phyloP scores from a whole-genome alignment of 1,140 invertebrate genomes.

The Drosophila tsacasi region DNA sequence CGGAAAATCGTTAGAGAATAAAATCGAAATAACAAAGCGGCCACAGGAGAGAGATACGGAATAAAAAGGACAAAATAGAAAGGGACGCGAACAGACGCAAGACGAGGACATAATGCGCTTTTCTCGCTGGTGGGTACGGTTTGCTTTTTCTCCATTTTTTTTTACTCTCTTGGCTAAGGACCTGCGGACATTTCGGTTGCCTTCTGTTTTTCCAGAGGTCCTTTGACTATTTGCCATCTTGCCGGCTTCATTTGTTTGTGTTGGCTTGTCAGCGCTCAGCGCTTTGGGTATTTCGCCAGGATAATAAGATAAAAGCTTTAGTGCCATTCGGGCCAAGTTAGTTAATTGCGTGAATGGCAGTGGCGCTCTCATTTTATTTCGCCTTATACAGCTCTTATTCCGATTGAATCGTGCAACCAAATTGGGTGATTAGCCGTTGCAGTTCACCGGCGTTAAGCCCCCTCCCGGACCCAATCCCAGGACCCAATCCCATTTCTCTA shows the following conservation, averaged over 20 bases:
- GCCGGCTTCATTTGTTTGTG: slow-evolving; percentile 64
- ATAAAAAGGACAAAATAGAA: slow-evolving; percentile 20
- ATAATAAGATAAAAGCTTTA: slow-evolving; percentile 81
- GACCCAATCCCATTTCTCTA: not conserved
- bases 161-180: slow-evolving; percentile 8
- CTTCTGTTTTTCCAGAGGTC: slow-evolving; percentile 50
- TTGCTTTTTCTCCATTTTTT: slow-evolving; percentile 35
- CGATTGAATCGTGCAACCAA: slow-evolving; percentile 48
- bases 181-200: slow-evolving; percentile 49
- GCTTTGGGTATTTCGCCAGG: slow-evolving; percentile 60
- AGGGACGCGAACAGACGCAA: slow-evolving; percentile 15
- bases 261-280: slow-evolving; percentile 55
- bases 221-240: slow-evolving; percentile 72
- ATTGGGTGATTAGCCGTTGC: slow-evolving; percentile 47
- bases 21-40: slow-evolving; percentile 77
- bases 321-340: slow-evolving; percentile 71
- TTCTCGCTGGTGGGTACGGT: slow-evolving; percentile 46
- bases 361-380: slow-evolving; percentile 34
- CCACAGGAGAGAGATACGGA: slow-evolving; percentile 47
- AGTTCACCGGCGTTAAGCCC: slow-evolving; percentile 22
- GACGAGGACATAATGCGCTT: slow-evolving; percentile 69
- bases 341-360: slow-evolving; percentile 71
- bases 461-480: too few relatives aligned
- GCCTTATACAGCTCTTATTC: slow-evolving; percentile 33
- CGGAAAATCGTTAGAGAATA: slow-evolving; percentile 71